phyloP scores from a whole-genome alignment of 2,888 invertebrate species.

The Phyllotreta cruciferae region DNA sequence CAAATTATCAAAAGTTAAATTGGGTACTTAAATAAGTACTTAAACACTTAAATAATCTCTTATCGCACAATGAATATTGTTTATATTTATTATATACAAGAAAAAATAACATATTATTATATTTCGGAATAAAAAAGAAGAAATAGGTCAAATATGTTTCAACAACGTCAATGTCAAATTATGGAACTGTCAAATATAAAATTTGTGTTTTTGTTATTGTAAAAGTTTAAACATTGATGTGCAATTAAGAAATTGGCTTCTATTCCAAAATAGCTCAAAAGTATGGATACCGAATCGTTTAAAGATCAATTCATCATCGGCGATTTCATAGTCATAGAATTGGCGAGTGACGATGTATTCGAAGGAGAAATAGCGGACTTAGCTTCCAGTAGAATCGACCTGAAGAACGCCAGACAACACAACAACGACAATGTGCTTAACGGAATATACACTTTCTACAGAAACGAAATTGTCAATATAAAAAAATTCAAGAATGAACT shows the following conservation, averaged over 20 bases:
- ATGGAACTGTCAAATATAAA: too few species aligned
- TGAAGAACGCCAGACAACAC: constrained; percentile 40
- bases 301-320: constrained; percentile 35
- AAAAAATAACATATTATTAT: too few species aligned
- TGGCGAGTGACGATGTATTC: constrained; percentile 40
- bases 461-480: constrained; percentile 41
- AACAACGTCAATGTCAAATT: too few species aligned
- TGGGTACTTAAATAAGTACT: too few species aligned
- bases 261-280: background rate
- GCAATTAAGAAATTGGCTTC: background rate
- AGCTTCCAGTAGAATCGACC: constrained; percentile 39
- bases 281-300: constrained; percentile 33
- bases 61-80: too few species aligned
- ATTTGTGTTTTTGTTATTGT: background rate
- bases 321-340: constrained; percentile 40
- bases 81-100: too few species aligned
- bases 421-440: constrained; percentile 41
- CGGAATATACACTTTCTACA: constrained; percentile 40
- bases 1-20: too few species aligned
- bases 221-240: background rate
- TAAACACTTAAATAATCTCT: too few species aligned
- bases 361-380: constrained; percentile 43
- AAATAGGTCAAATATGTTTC: too few species aligned
- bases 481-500: constrained; percentile 33
- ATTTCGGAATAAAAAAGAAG: too few species aligned